Base-by-base conservation (phyloP, 2,888 invertebrate genomes). In the Agonopterix subpropinquella region DNA sequence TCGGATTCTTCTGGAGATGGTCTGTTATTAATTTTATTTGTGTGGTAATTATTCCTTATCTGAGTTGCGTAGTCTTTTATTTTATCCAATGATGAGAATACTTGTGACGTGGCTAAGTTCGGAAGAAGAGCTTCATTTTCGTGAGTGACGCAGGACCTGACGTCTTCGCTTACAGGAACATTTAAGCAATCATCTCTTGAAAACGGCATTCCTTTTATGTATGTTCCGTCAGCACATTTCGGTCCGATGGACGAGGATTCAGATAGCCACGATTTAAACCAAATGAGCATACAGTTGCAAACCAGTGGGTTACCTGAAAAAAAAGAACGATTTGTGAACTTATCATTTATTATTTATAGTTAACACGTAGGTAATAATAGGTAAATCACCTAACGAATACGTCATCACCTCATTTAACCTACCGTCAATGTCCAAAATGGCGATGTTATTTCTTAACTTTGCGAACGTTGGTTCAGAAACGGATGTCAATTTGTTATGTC, bases 371-470 rank as follows among this genome's bases (percentile, higher is more conserved):
- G n/a, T n/a, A n/a, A 2, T 18, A 18, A 18, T 18, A 18, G 18
- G 5, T 28, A 28, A 7, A 28, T 28, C 28, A 28, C 28, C 28
- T 28, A 28, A 4, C 1, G 7, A 28, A 28, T 28, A 28, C 28
- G 5, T 28, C 28, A 28, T 28, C 28, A 28, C 28, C 5, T 28
- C 28, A 28, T n/a, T n/a, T 13, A 15, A 68, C 85, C 86, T 83
- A 95, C 96, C 96, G 75, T 96, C 95, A 52, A 96, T 91, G 77
- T 96, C 95, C 51, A 96, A 85, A 61, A 95, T 91, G 7, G 95
- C 95, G 48, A 96, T 93, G 60, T 95, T 96, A 52, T 93, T 94
- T 59, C 95, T 89, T 41, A 96, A 79, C 61, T 93, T 92, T 52
- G 92, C 90, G 66, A 96, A 94, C 0, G 92, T 92, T 18, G 88